Base-by-base conservation (phyloP, 2,797 vertebrate species). In the Anolis apletophallus region DNA sequence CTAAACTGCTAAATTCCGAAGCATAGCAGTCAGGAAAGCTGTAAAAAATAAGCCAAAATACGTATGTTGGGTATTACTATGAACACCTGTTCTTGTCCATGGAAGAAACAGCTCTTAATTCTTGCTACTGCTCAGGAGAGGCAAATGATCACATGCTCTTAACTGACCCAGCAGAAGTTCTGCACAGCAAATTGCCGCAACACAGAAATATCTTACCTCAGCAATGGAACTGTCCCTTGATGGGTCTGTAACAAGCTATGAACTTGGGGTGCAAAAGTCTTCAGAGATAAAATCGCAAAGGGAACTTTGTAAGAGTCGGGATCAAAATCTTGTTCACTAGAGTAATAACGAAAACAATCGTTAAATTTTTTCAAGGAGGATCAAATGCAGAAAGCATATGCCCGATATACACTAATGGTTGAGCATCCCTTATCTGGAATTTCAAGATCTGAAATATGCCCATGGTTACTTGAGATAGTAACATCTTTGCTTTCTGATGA, bases 11-110 rank as follows among this genome's bases (percentile, higher is more conserved):
- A 92, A 99, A 99, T 89, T 98, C 97, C 19, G 97, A 97, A 32
- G 97, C 97, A 34, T 99, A 99, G 92, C 99, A 99, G 85, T 99
- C 98, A 93, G 97, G 97, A 94, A 99, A 99, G 94, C 98, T 99
- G 88, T 1, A 67, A 81, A 16, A 21, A 6, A 8, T 13, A 1
- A 23, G 12, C 9, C 19, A 5, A 50, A 23, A 67, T 12, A 23
- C 1, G 29, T 64, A 12, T 64, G 26, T 64, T 64, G 26, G 61
- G 61, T 29, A 8, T 61, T 61, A 61, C 7, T 23, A 23, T 61
- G 59, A 61, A 23, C 59, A 26, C 21, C 23, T 17, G 19, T 26
- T 61, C 23, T 29, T 64, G 26, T 64, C 29, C 23, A 29, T 29
- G 9, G 26, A 64, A 16, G 21, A 29, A 26, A 29, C 61, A 64